Percentiles rank a stretch among this genome's conserved stretches.
Evolutionary conservation across 2,113 vertebrate genomes (phyloP).

Genomic region (Lophochroa leadbeateri): DNA sequence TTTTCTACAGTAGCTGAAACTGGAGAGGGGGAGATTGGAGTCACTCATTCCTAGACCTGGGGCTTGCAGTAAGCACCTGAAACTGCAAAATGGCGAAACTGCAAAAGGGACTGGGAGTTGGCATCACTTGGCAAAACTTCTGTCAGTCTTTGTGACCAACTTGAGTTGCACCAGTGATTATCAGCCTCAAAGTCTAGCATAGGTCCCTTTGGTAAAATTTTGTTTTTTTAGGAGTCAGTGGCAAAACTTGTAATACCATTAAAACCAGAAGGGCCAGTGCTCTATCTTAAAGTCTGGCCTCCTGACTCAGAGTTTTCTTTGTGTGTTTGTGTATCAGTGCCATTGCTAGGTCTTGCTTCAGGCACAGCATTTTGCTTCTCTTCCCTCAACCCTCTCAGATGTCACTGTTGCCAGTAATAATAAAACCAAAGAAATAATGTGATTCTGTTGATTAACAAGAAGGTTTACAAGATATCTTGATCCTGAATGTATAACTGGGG

Average conservation of each 20-base stretch:
- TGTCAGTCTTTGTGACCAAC: background rate
- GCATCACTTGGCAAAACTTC: background rate
- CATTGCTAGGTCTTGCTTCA: background rate
- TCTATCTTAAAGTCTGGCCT: background rate
- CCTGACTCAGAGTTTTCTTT: background rate
- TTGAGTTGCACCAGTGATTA: background rate
- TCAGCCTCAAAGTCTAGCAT: background rate
- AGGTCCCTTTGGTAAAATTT: background rate
- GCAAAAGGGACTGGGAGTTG: background rate
- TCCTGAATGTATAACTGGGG: background rate
- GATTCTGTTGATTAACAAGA: background rate
- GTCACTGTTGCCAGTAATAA: fast-evolving
- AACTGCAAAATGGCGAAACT: background rate
- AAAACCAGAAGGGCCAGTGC: background rate
- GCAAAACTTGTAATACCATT: background rate
- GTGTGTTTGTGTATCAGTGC: background rate
- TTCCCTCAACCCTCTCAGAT: background rate
- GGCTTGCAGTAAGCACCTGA: background rate
- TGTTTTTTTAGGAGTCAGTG: fast-evolving
- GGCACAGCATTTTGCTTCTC: background rate
- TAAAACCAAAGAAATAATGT: background rate
- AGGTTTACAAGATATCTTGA: background rate
- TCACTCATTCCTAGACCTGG: background rate
- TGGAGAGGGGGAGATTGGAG: background rate
- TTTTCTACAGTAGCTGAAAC: background rate